Conservation (phyloP, 2,888 invertebrate species). For the Diadegma fenestrale region DNA sequence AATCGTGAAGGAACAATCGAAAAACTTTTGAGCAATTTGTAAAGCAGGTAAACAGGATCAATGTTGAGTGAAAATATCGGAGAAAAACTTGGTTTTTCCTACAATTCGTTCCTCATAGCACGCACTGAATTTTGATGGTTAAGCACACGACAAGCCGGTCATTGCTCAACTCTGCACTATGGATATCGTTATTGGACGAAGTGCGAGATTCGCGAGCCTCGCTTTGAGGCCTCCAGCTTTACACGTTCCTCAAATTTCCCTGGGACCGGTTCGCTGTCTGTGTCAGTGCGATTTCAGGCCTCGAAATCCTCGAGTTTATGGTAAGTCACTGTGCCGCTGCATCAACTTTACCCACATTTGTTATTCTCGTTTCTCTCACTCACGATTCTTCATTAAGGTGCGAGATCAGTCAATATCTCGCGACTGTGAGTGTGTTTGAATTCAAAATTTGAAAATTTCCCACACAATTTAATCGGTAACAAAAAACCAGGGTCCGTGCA, state of each 20-base stretch:
- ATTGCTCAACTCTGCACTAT: slow-evolving; percentile 65
- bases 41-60: not conserved
- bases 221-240: slow-evolving; percentile 63
- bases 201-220: slow-evolving; percentile 64
- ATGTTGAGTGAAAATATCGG: not conserved
- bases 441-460: no score
- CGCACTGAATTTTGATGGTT: slow-evolving; percentile 58
- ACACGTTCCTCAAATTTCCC: slow-evolving; percentile 62
- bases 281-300: slow-evolving; percentile 67
- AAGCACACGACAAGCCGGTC: slow-evolving; percentile 47
- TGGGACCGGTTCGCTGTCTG: slow-evolving; percentile 65
- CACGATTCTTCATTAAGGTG: no score
- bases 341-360: not conserved
- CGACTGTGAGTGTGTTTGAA: no score
- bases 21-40: not conserved
- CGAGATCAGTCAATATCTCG: no score
- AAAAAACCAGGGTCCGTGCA: no score
- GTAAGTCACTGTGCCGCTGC: slow-evolving; percentile 34
- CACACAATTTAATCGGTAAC: no score
- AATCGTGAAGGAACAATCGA: not conserved
- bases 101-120: slow-evolving; percentile 18
- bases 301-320: slow-evolving; percentile 64
- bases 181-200: slow-evolving; percentile 74
- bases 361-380: no score
- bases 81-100: not conserved